Evolutionary conservation across 2,888 invertebrate species (phyloP), one percentile per base, ranked within the genome.

Genomic region (Hylaea fasciaria): DNA sequence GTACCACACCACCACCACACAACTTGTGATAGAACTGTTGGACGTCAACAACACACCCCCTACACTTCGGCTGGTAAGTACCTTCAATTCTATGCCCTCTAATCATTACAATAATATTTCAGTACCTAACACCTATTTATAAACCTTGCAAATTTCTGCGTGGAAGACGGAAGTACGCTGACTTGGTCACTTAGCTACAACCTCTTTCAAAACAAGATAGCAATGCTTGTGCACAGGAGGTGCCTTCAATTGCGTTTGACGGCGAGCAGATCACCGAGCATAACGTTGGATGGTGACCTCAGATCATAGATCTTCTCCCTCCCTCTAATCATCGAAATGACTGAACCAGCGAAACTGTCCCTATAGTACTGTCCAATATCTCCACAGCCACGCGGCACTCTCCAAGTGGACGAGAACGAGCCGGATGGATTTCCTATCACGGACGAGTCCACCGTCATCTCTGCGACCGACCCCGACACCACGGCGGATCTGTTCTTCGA

Each of bases 11-110:
- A 83, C 89, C 0, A 93, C 92, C 10, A 85, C 93, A 0, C 93
- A 94, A 67, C 76, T 95, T 10, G 91, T 90, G 22, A 94, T 96
- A 37, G 88, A 92, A 53, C 89, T 96, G 0, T 71, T 85, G 7
- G 96, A 96, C 82, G 93, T 96, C 44, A 96, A 96, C 81, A 96
- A 96, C 78, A 95, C 95, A 56, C 93, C 94, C 0, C 96, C 96
- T 0, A 91, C 89, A 41, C 91, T 96, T 12, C 81, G 87, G 60
- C 81, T 94, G 90, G 95, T 95, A 84, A 87, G 86, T 71, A 37
- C 22, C n/a, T 39, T n/a, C 5, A n/a, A n/a, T n/a, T n/a, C n/a
- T n/a, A n/a, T n/a, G n/a, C n/a, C n/a, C n/a, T n/a, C n/a, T n/a
- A n/a, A n/a, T n/a, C n/a, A n/a, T n/a, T n/a, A n/a, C n/a, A n/a